Percentiles rank a stretch among this genome's conserved stretches.
phyloP scores from a whole-genome alignment of 2,113 vertebrate species.

The Petromus typicus region DNA sequence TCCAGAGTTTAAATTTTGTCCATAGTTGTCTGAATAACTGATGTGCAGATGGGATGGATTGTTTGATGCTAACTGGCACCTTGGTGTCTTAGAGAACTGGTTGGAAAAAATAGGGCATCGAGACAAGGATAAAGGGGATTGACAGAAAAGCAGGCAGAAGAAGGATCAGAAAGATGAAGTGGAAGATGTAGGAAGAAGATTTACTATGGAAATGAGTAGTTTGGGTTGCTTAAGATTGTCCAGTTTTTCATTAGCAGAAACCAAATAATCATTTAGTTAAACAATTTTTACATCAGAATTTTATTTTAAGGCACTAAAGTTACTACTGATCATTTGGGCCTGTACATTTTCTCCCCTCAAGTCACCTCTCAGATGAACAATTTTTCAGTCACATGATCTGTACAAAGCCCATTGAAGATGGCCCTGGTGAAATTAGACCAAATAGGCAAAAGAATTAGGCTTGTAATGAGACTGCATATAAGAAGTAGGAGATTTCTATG shows the following conservation, averaged over 20 bases:
- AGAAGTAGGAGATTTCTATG: neutral
- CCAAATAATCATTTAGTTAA: conserved; percentile 24
- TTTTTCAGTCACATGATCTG: neutral
- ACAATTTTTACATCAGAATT: conserved; percentile 40
- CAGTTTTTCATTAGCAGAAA: conserved; percentile 24
- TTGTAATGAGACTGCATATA: neutral
- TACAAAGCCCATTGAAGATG: neutral
- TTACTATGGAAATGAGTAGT: neutral
- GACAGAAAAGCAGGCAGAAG: neutral
- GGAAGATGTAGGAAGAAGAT: neutral
- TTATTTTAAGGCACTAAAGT: conserved; percentile 22
- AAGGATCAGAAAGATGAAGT: neutral
- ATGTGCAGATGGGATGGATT: neutral
- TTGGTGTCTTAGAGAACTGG: neutral
- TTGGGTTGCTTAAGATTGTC: conserved; percentile 40
- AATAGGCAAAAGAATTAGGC: neutral
- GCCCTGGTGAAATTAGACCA: neutral
- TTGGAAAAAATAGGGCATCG: neutral
- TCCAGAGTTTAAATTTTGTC: conserved; percentile 56
- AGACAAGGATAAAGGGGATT: neutral
- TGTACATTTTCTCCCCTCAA: neutral
- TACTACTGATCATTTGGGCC: neutral
- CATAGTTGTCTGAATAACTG: neutral
- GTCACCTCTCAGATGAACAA: neutral
- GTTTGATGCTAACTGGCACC: neutral